Evolutionary conservation across 2,797 vertebrate species (phyloP).

Genomic region (Mus caroli): DNA sequence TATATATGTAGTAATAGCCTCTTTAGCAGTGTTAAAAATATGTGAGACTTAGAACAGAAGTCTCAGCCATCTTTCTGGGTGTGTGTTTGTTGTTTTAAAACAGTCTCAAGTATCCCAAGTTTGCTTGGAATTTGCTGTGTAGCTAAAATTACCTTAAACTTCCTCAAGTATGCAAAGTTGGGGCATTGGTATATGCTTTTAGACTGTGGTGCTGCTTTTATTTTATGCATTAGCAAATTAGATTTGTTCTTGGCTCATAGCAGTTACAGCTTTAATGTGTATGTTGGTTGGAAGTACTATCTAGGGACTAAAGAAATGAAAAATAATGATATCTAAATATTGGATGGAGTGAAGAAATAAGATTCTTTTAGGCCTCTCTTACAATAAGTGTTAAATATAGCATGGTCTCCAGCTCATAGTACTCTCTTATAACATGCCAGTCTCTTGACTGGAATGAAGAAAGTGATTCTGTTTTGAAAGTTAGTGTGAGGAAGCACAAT

Average conservation of each 20-base stretch:
- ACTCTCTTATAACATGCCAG: neutral
- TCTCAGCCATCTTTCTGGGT: neutral
- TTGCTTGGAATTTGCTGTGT: neutral
- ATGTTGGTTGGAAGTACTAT: neutral
- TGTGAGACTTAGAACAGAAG: neutral
- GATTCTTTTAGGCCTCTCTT: neutral
- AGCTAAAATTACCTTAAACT: neutral
- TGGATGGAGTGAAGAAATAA: neutral
- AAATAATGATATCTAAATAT: neutral
- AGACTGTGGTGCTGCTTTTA: neutral
- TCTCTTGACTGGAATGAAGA: neutral
- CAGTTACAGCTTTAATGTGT: neutral
- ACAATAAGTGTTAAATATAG: neutral
- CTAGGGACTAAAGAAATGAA: constrained; percentile 36
- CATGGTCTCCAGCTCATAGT: neutral
- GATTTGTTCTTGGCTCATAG: neutral
- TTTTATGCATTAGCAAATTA: neutral
- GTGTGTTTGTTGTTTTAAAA: neutral
- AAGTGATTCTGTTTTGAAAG: neutral
- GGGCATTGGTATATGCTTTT: neutral
- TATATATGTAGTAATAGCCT: neutral
- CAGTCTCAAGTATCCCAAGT: neutral
- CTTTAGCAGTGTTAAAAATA: neutral
- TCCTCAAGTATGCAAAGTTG: neutral
- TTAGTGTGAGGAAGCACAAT: neutral